Base-by-base conservation (phyloP, 2,113 vertebrate genomes). In the Labeo catla region DNA sequence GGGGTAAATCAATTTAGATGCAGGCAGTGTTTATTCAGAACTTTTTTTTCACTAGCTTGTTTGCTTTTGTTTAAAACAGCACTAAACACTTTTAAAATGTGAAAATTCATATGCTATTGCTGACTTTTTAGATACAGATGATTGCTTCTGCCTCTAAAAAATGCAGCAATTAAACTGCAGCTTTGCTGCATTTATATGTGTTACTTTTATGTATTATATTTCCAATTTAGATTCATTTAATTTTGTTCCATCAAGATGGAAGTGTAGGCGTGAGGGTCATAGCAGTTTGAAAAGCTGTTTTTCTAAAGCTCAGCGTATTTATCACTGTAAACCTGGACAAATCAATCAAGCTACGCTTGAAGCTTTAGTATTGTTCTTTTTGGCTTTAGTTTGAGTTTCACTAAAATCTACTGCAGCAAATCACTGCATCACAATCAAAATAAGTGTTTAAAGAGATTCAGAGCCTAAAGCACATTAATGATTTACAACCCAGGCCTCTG, bases 401-500 rank as follows among this genome's bases (percentile, higher is more conserved):
- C 49, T 52, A 23, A 77, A 54, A 54, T 77, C 8, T 77, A 34
- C 34, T 61, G 11, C 77, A 39, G 52, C 28, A 43, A 61, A 79
- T 79, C 36, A 66, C 39, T 66, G 43, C n/a, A 47, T 19, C 13
- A 0, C 45, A 68, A 15, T 23, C 6, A 23, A 12, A 61, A 81
- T n/a, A 59, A 59, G 57, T n/a, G 57, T 59, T 59, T 59, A 36
- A 12, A 82, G 8, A 21, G 63, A 68, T 50, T 50, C 15, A 82
- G 16, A 68, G 47, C 23, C 47, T 28, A 52, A 82, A 83, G 28
- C 47, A 39, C 45, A 82, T 82, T 70, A 19, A 82, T 83, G 63
- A 70, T 83, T 83, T 83, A 52, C 13, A 70, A n/a, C 45, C 45
- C 45, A 36, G 15, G 8, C 3, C 9, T 68, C 57, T 82, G 80